A percentile compares a stretch with the other conserved stretches of the same genome.
Conservation (phyloP, 1,140 invertebrate genomes). For the Mesaphorura yosii region DNA sequence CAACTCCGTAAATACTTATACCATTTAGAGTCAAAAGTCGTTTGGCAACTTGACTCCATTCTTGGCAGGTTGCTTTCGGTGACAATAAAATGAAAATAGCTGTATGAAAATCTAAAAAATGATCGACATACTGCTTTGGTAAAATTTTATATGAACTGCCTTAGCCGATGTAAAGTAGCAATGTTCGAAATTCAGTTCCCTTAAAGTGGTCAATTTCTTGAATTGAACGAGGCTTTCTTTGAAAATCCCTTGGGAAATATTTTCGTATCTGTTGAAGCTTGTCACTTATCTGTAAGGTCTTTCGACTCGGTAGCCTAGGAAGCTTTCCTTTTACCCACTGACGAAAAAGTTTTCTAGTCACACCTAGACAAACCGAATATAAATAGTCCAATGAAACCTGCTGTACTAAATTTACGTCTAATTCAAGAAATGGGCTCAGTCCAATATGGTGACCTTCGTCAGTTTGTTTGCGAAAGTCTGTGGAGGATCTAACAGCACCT, state of each 20-base stretch:
- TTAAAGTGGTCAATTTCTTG: conserved; percentile 38
- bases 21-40: not conserved
- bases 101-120: conserved; percentile 21
- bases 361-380: conserved; percentile 35
- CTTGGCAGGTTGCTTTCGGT: not conserved
- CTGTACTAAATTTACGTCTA: conserved; percentile 16
- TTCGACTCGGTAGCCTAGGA: not conserved
- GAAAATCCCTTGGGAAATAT: conserved; percentile 36
- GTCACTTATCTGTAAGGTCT: conserved; percentile 10
- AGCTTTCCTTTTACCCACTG: conserved; percentile 32
- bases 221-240: conserved; percentile 35
- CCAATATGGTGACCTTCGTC: conserved; percentile 8
- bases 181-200: conserved; percentile 40
- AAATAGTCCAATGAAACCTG: conserved; percentile 34
- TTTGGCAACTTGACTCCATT: not conserved
- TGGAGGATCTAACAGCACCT: conserved; percentile 29
- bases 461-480: conserved; percentile 23
- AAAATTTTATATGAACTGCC: conserved; percentile 4
- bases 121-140: not conserved
- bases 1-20: not conserved
- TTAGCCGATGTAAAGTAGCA: conserved; percentile 39
- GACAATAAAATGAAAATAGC: conserved; percentile 22
- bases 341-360: conserved; percentile 31
- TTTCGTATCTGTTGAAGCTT: conserved; percentile 8
- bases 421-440: not conserved